Percentiles rank a stretch among this genome's conserved stretches.
These are phyloP conservation scores for Periophthalmodon schlosseri DNA, from an alignment of 2,113 vertebrate species.

Conservation along the genomic window DNA sequence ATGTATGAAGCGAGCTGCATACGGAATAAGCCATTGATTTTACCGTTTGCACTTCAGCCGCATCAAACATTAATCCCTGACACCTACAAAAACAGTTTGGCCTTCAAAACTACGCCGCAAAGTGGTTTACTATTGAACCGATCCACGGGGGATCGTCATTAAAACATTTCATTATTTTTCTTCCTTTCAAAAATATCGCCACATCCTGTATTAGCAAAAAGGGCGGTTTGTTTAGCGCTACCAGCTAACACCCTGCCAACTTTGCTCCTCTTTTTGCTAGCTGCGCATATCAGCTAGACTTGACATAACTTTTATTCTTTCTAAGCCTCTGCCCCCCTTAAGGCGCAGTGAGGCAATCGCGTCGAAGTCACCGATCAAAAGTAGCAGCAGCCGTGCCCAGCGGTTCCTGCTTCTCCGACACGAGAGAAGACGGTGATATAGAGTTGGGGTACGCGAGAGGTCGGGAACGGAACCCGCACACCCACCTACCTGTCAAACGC, in stretches of 20 bases:
- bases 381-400: constrained; percentile 66
- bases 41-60: constrained; percentile 1
- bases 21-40: constrained; percentile 8
- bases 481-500: constrained; percentile 62
- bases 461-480: constrained; percentile 47
- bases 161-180: constrained; percentile 8
- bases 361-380: constrained; percentile 72
- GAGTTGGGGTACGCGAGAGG: constrained; percentile 25
- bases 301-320: constrained; percentile 67
- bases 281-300: constrained; percentile 58
- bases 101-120: constrained; percentile 2
- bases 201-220: neutral
- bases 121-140: constrained; percentile 9
- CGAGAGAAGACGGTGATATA: constrained; percentile 50
- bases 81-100: constrained; percentile 7
- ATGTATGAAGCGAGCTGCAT: constrained; percentile 6
- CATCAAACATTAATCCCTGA: constrained; percentile 3
- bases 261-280: constrained; percentile 41
- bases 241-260: constrained; percentile 44
- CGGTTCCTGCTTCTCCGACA: constrained; percentile 63
- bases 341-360: constrained; percentile 67
- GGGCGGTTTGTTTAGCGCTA: constrained; percentile 28
- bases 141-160: constrained; percentile 8
- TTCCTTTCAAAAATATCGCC: neutral
- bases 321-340: constrained; percentile 44